A percentile compares a stretch with the other conserved stretches of the same genome.
Conservation (phyloP, 2,113 vertebrate genomes). For the Lepus americanus region DNA sequence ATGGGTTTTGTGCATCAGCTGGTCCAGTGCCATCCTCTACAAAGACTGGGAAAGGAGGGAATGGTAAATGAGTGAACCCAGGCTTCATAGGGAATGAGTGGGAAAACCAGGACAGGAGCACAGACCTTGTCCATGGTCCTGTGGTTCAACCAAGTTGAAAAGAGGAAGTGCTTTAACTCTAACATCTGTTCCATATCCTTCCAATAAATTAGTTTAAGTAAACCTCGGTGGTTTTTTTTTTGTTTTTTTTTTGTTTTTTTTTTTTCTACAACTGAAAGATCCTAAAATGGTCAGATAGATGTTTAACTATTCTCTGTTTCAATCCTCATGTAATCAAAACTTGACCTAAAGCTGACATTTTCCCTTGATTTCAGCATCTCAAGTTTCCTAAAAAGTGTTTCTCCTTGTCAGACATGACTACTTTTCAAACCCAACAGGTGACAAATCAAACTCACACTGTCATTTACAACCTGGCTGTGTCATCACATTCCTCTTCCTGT, state of each 20-base stretch:
- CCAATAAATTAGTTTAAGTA: neutral
- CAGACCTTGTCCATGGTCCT: neutral
- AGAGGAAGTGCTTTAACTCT: neutral
- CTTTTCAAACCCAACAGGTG: neutral
- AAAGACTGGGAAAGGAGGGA: neutral
- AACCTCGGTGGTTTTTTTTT: neutral
- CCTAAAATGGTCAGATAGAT: neutral
- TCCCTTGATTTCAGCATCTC: neutral
- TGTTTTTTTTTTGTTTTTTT: neutral
- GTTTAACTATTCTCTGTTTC: neutral
- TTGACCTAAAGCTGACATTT: neutral
- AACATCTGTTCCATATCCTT: neutral
- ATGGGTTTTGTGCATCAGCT: neutral
- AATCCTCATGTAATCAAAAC: neutral
- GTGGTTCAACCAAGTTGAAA: neutral
- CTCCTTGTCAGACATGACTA: neutral
- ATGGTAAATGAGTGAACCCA: neutral
- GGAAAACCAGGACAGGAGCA: neutral
- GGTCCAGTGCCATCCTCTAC: neutral
- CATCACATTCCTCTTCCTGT: neutral
- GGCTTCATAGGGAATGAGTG: neutral
- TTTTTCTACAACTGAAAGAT: neutral
- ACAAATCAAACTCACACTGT: neutral
- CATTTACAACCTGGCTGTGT: slow-evolving; percentile 21
- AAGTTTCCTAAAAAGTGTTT: neutral